Percentiles rank a stretch among this genome's conserved stretches.
These are phyloP conservation scores for Mesocentrotus franciscanus DNA, from an alignment of 53 echinoderm and acorn worm species.

Conservation along the genomic window DNA sequence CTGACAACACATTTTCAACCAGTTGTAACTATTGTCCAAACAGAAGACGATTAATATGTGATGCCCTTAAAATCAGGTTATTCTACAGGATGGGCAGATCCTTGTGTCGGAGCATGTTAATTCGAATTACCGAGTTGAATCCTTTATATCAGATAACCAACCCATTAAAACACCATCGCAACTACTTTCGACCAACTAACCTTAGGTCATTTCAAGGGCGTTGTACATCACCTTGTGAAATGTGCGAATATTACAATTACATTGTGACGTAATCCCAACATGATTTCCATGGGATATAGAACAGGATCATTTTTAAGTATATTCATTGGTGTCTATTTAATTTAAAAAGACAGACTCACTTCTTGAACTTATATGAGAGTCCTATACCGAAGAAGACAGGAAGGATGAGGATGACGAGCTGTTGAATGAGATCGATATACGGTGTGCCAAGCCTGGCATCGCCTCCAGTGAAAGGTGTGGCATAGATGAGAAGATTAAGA, in stretches of 20 bases:
- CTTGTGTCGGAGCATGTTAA: neutral
- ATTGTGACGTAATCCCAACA: no score
- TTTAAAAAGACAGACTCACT: conserved; percentile 46
- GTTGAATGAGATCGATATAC: conserved; percentile 77
- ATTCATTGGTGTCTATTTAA: no score
- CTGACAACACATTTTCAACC: neutral
- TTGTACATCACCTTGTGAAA: no score
- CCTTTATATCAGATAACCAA: neutral
- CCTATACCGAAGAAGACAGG: conserved; percentile 80
- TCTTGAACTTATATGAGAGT: conserved; percentile 84
- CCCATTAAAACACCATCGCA: no score
- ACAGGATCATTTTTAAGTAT: no score
- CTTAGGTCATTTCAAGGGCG: no score
- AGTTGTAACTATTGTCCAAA: neutral
- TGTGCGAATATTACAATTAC: no score
- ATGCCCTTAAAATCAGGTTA: no score
- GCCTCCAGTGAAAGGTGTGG: conserved; percentile 75
- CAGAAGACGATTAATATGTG: no score
- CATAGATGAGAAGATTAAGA: conserved; percentile 90
- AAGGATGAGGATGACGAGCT: conserved; percentile 77
- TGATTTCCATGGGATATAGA: no score
- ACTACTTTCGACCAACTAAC: no score
- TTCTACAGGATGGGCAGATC: neutral
- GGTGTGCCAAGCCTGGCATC: conserved; percentile 79
- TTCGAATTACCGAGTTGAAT: neutral